Base-by-base conservation (phyloP, 2,888 invertebrate genomes). In the Eulithis testata region DNA sequence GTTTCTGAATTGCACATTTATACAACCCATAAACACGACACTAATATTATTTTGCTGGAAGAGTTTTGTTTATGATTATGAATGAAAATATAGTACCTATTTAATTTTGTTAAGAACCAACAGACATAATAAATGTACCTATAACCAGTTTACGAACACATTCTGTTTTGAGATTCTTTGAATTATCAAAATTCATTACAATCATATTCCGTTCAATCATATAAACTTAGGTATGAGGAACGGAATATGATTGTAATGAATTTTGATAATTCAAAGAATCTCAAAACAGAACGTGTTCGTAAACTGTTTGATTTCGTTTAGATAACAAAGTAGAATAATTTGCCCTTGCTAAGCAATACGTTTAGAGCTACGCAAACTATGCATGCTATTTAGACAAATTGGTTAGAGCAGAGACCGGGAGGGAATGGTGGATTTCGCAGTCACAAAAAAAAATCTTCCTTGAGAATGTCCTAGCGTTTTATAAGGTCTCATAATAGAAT, bases 311-410 rank as follows among this genome's bases (percentile, higher is more conserved):
- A 57, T 57, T 63, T 57, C 45, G 12, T 45, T 51, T 50, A 57
- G 56, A 63, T 63, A 63, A 21, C 27, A 37, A 56, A 52, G 45
- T 31, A 49, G 52, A 11, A 12, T 47, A 57, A 63, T 63, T 54
- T 52, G 12, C n/a, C 43, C 51, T 31, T 27, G 51, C 51, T 52
- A 31, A 31, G 49, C 36, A 40, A 40, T 40, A 40, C 40, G 37
- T 21, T 57, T 6, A 14, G 40, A 40, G 49, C 4, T 40, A n/a
- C 21, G 53, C 47, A 47, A 45, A 37, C 37, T 63, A 52, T 55
- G 58, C 31, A 63, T 43, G 57, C 57, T 57, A 65, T 61, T 58
- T 61, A 65, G 57, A 61, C 61, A 61, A 61, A 61, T 61, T 61
- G 60, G 61, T 57, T 49, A 14, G 37, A 9, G 40, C 8, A 31